Percentiles rank a stretch among this genome's conserved stretches.
phyloP scores from a whole-genome alignment of 2,113 vertebrate species.

The Ifrita kowaldi region DNA sequence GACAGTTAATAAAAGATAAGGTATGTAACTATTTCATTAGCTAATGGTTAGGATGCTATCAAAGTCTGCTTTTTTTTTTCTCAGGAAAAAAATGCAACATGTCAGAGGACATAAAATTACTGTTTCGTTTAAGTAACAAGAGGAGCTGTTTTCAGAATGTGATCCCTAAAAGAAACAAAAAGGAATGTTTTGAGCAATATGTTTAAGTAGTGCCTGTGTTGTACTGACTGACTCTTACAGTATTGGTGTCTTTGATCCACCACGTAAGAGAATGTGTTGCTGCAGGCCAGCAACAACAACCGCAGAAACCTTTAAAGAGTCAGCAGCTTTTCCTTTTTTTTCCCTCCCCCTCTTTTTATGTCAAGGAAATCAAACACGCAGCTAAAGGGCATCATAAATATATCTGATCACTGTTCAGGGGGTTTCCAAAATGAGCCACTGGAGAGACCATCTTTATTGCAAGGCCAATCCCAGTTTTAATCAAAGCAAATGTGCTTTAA shows the following conservation, averaged over 20 bases:
- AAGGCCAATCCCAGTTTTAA: slow-evolving; percentile 55
- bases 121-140: background rate
- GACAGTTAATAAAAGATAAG: background rate
- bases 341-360: slow-evolving; percentile 19
- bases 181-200: slow-evolving; percentile 38
- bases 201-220: slow-evolving; percentile 31
- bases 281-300: slow-evolving; percentile 62
- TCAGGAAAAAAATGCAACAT: background rate
- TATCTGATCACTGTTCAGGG: slow-evolving; percentile 52
- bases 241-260: slow-evolving; percentile 59
- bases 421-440: slow-evolving; percentile 44
- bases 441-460: slow-evolving; percentile 51
- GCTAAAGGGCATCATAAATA: slow-evolving; percentile 71
- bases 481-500: slow-evolving; percentile 61
- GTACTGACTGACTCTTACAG: slow-evolving; percentile 32
- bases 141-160: background rate
- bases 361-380: slow-evolving; percentile 65
- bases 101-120: slow-evolving; percentile 5
- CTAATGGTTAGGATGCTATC: background rate
- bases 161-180: slow-evolving; percentile 28
- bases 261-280: slow-evolving; percentile 40
- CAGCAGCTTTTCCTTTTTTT: background rate
- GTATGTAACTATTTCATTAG: background rate
- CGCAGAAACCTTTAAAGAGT: slow-evolving; percentile 57
- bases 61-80: background rate